phyloP scores from a whole-genome alignment of 2,113 vertebrate genomes.

The Dipodomys ordii region DNA sequence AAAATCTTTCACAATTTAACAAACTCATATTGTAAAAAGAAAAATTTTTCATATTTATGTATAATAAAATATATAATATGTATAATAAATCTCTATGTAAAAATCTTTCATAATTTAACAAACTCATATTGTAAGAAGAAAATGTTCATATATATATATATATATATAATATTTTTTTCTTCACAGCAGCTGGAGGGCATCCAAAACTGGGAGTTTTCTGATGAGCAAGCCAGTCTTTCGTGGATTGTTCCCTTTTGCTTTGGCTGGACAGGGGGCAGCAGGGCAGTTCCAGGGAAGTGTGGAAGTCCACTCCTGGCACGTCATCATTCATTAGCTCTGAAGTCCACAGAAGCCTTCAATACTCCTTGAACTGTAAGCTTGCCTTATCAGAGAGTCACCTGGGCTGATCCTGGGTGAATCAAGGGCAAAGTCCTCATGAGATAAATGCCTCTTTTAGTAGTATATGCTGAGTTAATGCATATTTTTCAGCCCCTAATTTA shows the following conservation, averaged over 20 bases:
- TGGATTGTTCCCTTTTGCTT: not conserved
- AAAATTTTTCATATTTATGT: constrained; percentile 31
- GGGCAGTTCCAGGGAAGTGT: not conserved
- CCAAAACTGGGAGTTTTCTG: constrained; percentile 89
- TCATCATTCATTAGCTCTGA: not conserved
- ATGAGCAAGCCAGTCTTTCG: not conserved
- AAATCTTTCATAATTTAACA: not conserved
- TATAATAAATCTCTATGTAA: not conserved
- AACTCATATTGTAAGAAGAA: constrained; percentile 40
- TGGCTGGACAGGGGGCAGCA: not conserved
- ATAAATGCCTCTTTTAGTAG: constrained; percentile 48
- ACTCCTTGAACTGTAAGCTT: not conserved
- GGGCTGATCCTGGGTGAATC: not conserved
- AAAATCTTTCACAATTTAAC: not conserved
- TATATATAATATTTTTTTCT: constrained; percentile 54
- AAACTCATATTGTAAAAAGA: constrained; percentile 43
- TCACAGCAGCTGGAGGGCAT: constrained; percentile 89
- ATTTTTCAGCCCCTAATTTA: constrained; percentile 19
- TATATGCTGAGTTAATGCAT: not conserved
- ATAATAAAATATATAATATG: too few relatives aligned
- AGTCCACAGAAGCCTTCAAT: not conserved
- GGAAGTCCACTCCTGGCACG: not conserved
- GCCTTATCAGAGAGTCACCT: constrained; percentile 42
- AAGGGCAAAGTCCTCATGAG: constrained; percentile 64
- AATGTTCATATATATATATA: constrained; percentile 17